phyloP scores from a whole-genome alignment of 2,888 invertebrate genomes.

The Pemphredon lugubris region DNA sequence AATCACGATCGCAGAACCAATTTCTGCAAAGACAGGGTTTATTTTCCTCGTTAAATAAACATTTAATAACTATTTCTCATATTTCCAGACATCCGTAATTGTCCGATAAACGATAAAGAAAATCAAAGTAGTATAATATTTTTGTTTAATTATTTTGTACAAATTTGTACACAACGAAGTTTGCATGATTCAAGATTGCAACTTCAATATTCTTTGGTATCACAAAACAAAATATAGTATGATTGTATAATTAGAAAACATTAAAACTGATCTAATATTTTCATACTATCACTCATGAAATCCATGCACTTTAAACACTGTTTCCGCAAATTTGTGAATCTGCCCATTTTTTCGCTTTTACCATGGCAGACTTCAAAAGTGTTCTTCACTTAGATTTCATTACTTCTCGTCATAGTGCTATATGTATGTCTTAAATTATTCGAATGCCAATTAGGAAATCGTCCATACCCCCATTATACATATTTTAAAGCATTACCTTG shows the following conservation, averaged over 20 bases:
- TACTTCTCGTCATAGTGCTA: constrained; percentile 13
- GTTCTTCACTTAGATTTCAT: constrained; percentile 18
- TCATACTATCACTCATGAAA: not conserved
- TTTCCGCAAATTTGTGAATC: no score
- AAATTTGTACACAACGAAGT: not conserved
- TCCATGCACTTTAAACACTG: not conserved
- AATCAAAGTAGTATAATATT: constrained; percentile 32
- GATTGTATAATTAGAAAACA: no score
- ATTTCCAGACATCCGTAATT: constrained; percentile 6
- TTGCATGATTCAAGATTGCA: constrained; percentile 11
- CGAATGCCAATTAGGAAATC: constrained; percentile 11
- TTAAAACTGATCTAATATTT: constrained; percentile 14
- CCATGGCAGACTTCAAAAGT: not conserved
- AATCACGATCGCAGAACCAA: constrained; percentile 5
- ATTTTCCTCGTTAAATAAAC: constrained; percentile 2
- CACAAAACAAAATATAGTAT: constrained; percentile 14
- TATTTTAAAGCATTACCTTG: constrained; percentile 28
- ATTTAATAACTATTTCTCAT: constrained; percentile 23
- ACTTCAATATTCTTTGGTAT: constrained; percentile 9
- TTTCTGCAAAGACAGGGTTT: not conserved
- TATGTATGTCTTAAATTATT: constrained; percentile 13
- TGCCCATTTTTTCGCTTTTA: not conserved
- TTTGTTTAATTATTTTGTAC: no score
- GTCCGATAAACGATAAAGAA: constrained; percentile 12
- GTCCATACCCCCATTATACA: constrained; percentile 6